Conservation (phyloP, 2,888 invertebrate species). For the Tigriopus californicus region DNA sequence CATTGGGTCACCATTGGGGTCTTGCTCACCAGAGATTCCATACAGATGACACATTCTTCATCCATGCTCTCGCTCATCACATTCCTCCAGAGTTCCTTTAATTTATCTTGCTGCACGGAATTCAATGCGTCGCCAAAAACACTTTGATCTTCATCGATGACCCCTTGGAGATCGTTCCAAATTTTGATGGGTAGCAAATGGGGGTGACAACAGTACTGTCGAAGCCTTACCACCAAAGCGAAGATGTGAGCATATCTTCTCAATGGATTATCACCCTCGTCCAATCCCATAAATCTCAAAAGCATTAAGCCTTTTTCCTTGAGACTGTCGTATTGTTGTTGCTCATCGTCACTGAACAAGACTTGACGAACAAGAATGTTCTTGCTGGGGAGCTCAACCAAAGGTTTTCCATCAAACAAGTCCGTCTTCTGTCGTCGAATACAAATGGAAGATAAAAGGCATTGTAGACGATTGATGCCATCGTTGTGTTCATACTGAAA, state of each 20-base stretch:
- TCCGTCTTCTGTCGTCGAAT: constrained; percentile 11
- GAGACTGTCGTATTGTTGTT: background rate
- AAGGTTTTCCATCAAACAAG: constrained; percentile 2
- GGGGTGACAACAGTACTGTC: constrained; percentile 20
- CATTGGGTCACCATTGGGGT: constrained; percentile 8
- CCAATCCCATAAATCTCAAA: background rate
- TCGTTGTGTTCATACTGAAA: background rate
- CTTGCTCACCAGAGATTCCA: background rate
- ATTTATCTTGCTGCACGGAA: background rate
- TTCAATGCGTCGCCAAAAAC: background rate
- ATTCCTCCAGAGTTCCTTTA: background rate
- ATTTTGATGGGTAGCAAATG: constrained; percentile 6
- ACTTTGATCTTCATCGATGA: background rate
- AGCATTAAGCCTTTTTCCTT: background rate
- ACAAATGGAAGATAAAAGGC: background rate
- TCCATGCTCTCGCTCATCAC: background rate
- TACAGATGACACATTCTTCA: constrained; percentile 12
- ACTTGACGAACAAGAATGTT: background rate
- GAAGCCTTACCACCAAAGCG: constrained; percentile 17
- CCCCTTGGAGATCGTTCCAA: background rate
- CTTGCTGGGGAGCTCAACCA: constrained; percentile 8
- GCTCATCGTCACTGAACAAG: background rate
- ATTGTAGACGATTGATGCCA: background rate
- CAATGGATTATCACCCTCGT: background rate
- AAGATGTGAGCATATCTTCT: constrained; percentile 1